Conservation (phyloP, 2,888 invertebrate species). For the Hylaea fasciaria region DNA sequence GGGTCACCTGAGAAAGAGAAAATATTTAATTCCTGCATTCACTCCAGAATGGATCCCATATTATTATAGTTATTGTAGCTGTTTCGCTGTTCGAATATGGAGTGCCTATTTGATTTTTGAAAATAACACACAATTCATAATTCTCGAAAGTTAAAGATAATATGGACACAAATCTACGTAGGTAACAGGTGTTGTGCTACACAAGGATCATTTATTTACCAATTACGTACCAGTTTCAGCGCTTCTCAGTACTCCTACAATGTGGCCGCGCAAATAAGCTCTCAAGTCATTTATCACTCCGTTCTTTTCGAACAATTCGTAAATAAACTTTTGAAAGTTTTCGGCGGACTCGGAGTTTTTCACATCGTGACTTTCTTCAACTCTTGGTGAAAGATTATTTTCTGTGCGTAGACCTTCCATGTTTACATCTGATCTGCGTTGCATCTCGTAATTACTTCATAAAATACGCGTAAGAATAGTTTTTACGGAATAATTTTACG, state of each 20-base stretch:
- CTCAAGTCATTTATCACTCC: constrained; percentile 85
- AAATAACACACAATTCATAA: too few species aligned
- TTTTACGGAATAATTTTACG: constrained; percentile 14
- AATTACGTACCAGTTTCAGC: constrained; percentile 68
- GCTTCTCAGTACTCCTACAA: constrained; percentile 83
- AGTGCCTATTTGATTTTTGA: too few species aligned
- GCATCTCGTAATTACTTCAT: neutral
- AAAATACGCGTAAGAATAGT: neutral
- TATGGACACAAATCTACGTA: neutral
- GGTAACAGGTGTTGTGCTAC: constrained; percentile 7
- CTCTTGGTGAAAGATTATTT: constrained; percentile 20
- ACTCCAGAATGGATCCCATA: too few species aligned
- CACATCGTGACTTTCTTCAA: constrained; percentile 44
- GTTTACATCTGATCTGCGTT: constrained; percentile 42
- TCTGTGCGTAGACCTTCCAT: constrained; percentile 56
- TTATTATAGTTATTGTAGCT: too few species aligned
- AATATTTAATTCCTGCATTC: too few species aligned
- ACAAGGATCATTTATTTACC: too few species aligned
- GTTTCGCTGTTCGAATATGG: too few species aligned
- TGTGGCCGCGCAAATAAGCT: constrained; percentile 85
- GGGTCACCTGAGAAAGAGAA: constrained; percentile 58
- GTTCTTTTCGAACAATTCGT: constrained; percentile 85
- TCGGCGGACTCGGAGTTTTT: constrained; percentile 62
- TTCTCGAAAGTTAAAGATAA: too few species aligned
- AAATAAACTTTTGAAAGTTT: constrained; percentile 85